Base-by-base conservation (phyloP, 2,888 invertebrate genomes). In the Athalia rosae region DNA sequence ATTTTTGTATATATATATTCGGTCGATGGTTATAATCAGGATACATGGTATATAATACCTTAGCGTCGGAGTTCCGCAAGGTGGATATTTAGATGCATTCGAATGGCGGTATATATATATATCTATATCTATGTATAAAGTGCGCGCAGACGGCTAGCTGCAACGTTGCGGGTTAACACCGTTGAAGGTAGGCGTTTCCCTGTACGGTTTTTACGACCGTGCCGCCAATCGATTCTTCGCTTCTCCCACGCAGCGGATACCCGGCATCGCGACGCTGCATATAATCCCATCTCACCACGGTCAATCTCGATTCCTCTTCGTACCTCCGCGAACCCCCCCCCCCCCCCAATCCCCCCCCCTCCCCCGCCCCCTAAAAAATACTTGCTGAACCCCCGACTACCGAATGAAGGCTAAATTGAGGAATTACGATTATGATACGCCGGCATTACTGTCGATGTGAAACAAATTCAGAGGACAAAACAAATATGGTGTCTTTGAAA, bases 221-320 rank as follows among this genome's bases (percentile, higher is more conserved):
- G 78, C 81, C 78, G 66, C 89, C 89, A 89, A 89, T 89, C 89
- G 84, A 88, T 88, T 86, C 79, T 76, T 77, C n/a, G 56, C 63
- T 47, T 67, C 80, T 88, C 89, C 89, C 86, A 81, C 88, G 82
- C 77, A 63, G 63, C 64, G 69, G 78, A 76, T 56, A 76, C 77
- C 61, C 77, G 71, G 62, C 43, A 59, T 77, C 63, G 78, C 69
- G 62, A 61, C 64, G 53, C 50, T 58, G 48, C 76, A 66, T n/a
- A 13, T n/a, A 13, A 45, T 47, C 28, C 48, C 43, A 13, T 64
- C 56, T 15, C 56, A 43, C 61, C 61, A 71, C 71, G 81, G 80
- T 77, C 59, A 64, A 67, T 77, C 43, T 71, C 73, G 7, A 5
- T 58, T 63, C 47, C 59, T 56, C 61, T 59, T 9, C n/a, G 47